Evolutionary conservation across 2,888 invertebrate genomes (phyloP), one percentile per base, ranked within the genome.

Genomic region (Drosophila emarginata): DNA sequence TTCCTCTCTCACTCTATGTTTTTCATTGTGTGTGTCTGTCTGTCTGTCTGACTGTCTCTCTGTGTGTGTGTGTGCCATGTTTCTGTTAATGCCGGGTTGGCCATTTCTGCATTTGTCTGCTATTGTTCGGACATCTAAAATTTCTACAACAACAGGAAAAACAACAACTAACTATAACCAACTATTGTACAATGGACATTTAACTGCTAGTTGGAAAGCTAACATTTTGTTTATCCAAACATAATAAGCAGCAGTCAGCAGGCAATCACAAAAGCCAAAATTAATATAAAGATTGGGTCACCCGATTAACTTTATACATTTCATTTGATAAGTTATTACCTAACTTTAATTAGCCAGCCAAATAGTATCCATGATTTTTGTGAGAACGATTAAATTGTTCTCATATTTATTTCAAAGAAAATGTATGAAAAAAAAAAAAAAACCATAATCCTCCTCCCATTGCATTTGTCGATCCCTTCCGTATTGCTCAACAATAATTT

Each of bases 81-180:
- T 39, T 39, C 11, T 45, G 45, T 45, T 18, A 18, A 18, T 45
- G 18, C 15, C 18, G 60, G 62, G 21, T 37, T 15, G 53, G 50
- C 23, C 37, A 53, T 67, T 45, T 32, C 67, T 61, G 62, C 68
- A 59, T 18, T 61, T 68, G 60, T 58, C 74, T 26, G 51, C 70
- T 66, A 76, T 76, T 76, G 76, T 76, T 65, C 45, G 37, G 32
- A 45, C 37, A 65, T 67, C 73, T 75, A 67, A 73, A 73, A 66
- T 76, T 75, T 65, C 67, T 40, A 7, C 26, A 21, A 28, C 28
- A 53, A 39, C 53, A 53, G 39, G 50, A 15, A 23, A 60, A 50
- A 14, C 58, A 58, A 53, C 58, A 60, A 64, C 60, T 51, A 50
- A 58, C 21, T 61, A 32, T 32, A 40, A 32, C 18, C 18, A 54